Conservation (phyloP, 2,797 vertebrate species). For the Trachops cirrhosus region DNA sequence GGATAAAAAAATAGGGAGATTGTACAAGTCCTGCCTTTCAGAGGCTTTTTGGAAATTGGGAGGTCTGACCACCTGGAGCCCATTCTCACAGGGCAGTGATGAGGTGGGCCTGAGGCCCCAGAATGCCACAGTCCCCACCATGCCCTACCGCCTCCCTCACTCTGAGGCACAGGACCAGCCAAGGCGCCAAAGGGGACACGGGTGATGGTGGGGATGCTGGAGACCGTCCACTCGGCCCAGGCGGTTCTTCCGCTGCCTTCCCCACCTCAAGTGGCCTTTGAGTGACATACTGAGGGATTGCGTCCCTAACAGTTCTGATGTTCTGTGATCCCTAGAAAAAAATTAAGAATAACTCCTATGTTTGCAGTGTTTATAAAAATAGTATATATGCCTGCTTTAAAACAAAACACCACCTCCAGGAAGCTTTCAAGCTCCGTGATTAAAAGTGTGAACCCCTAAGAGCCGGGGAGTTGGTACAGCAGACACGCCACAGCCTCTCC, state of each 20-base stretch:
- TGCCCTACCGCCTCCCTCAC: background rate
- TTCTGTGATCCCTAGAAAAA: background rate
- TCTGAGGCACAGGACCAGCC: accelerated
- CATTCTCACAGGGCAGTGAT: background rate
- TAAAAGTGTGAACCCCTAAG: background rate
- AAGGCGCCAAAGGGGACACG: accelerated
- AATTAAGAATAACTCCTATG: background rate
- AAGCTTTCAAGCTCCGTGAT: background rate
- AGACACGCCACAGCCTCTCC: accelerated
- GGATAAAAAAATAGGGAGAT: background rate
- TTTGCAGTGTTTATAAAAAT: background rate
- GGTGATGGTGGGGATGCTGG: background rate
- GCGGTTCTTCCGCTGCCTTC: background rate
- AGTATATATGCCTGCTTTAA: background rate
- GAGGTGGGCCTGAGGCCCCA: background rate
- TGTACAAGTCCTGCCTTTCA: background rate
- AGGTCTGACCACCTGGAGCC: background rate
- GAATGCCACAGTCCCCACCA: background rate
- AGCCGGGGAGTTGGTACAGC: accelerated
- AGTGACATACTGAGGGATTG: background rate
- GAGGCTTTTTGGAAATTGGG: background rate
- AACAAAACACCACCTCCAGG: too few species aligned
- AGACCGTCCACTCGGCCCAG: accelerated
- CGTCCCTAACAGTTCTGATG: background rate
- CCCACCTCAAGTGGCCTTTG: background rate